These are phyloP conservation scores for Lutjanus erythropterus DNA, from an alignment of 2,113 vertebrate species.

Conservation along the genomic window DNA sequence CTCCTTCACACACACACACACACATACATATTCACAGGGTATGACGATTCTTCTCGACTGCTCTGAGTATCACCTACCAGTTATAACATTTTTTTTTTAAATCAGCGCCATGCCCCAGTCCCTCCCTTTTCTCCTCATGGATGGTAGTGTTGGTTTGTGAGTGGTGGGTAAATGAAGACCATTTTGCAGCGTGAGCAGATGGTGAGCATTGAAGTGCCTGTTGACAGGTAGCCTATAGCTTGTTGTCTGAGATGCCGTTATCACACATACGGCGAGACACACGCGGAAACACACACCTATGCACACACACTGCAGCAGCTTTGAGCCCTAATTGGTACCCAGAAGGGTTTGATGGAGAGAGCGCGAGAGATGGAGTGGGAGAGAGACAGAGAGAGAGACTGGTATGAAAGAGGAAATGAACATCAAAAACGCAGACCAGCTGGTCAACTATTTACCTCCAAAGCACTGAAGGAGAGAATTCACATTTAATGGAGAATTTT, in stretches of 20 bases:
- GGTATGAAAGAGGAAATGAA: conserved; percentile 71
- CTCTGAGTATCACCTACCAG: conserved; percentile 79
- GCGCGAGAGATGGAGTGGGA: conserved; percentile 57
- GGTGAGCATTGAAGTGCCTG: conserved; percentile 91
- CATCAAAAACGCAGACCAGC: conserved; percentile 74
- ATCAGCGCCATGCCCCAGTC: conserved; percentile 36
- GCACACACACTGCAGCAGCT: conserved; percentile 91
- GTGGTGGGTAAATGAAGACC: conserved; percentile 87
- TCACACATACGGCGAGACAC: conserved; percentile 83
- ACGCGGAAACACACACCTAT: conserved; percentile 44
- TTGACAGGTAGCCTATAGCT: conserved; percentile 95
- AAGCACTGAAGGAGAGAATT: conserved; percentile 52
- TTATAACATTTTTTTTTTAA: conserved; percentile 73
- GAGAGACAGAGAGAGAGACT: conserved; percentile 47
- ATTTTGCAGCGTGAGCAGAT: conserved; percentile 92
- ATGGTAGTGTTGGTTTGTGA: conserved; percentile 80
- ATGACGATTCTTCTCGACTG: conserved; percentile 73
- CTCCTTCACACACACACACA: background rate
- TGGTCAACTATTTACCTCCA: conserved; percentile 72
- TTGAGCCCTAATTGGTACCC: conserved; percentile 96
- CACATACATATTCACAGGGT: too few relatives aligned
- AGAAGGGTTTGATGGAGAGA: conserved; percentile 89
- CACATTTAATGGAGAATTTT: conserved; percentile 36
- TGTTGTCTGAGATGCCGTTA: conserved; percentile 90
- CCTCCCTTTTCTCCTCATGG: conserved; percentile 67